Evolutionary conservation across 1,140 invertebrate species (phyloP).

Genomic region (Heterodera schachtii): DNA sequence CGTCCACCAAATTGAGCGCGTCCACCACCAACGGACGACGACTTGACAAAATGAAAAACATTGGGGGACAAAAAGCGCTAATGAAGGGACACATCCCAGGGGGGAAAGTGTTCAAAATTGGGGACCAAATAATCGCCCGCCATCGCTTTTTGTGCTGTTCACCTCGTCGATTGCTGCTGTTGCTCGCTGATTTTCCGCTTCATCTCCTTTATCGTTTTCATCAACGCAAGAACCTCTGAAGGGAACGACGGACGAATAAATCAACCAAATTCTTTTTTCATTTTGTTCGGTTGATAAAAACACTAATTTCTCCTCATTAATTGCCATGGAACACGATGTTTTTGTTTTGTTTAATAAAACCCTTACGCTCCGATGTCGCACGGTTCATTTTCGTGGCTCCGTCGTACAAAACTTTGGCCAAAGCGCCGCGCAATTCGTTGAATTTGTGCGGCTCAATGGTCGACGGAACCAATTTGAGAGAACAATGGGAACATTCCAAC

Average conservation of each 20-base stretch:
- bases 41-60: neutral
- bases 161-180: neutral
- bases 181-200: neutral
- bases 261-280: too few relatives aligned
- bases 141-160: neutral
- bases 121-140: neutral
- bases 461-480: neutral
- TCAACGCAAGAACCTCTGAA: neutral
- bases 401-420: neutral
- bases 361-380: neutral
- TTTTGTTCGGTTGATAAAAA: too few relatives aligned
- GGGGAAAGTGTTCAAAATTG: neutral
- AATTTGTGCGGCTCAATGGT: neutral
- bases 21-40: conserved; percentile 21
- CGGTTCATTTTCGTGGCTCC: neutral
- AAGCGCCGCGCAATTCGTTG: neutral
- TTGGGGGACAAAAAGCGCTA: neutral
- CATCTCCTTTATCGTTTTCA: neutral
- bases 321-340: too few relatives aligned
- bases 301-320: too few relatives aligned
- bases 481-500: neutral
- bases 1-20: conserved; percentile 18
- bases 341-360: neutral
- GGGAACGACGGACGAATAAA: too few relatives aligned
- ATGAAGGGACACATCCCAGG: neutral